Evolutionary conservation across 2,797 vertebrate genomes (phyloP), one percentile per base, ranked within the genome.

Genomic region (Sebastes trivittatus): DNA sequence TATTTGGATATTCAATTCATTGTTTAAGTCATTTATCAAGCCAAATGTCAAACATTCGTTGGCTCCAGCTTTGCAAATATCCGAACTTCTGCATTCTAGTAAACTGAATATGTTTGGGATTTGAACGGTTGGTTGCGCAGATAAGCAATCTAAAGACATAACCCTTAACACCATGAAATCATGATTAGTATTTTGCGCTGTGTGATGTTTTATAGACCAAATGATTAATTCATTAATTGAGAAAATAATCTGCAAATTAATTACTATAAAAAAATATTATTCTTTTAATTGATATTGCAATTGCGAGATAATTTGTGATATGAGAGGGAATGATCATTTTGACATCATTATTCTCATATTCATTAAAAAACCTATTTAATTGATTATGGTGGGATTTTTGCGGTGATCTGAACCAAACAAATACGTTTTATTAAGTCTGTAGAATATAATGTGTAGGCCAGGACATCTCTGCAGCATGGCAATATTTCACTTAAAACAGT

Each of bases 11-110:
- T 55, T 58, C 16, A 22, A 49, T 49, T 63, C 1, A 29, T 73
- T 1, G 62, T 23, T 56, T 20, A 13, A 29, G 27, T 61, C 1
- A 58, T 64, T 73, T 65, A 59, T 49, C 30, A 75, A 18, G 30
- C 20, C 30, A 80, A 72, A 36, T 23, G 29, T 20, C 29, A 82
- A 52, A 69, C 7, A 11, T 77, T 55, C 2, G 20, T 72, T 70
- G 30, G 64, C 55, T 74, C 27, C 36, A 65, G 38, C 13, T 58
- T 75, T 11, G 3, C 20, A 70, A 64, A 77, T 68, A n/a, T 62
- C 32, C 75, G 0, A 7, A 42, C 14, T 42, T 64, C 25, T 42
- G 62, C 13, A 25, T 64, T 64, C 4, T 63, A 36, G 32, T 23
- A 3, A 63, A 63, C 61, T 36, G 3, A 34, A 62, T 36, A 49